Evolutionary conservation across 2,888 invertebrate genomes (phyloP).

Genomic region (Parnassius smintheus): DNA sequence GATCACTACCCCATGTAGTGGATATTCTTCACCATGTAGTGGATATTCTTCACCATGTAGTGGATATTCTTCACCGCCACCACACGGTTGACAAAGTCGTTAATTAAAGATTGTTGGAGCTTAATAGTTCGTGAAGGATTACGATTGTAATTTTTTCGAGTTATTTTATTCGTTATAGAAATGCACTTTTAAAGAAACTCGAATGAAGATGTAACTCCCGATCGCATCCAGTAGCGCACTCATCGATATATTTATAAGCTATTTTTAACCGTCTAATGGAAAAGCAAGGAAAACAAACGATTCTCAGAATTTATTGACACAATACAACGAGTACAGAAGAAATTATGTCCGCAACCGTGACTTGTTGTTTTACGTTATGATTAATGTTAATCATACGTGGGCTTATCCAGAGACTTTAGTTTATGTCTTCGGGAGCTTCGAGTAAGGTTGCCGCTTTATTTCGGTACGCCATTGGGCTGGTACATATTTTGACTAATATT

Average conservation of each 20-base stretch:
- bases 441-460: conserved; percentile 19
- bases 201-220: conserved; percentile 22
- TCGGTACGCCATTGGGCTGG: not conserved
- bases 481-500: not conserved
- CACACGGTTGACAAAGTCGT: no score
- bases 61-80: no score
- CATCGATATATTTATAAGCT: conserved; percentile 32
- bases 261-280: conserved; percentile 31
- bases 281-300: conserved; percentile 56
- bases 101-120: no score
- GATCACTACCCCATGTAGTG: no score
- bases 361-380: conserved; percentile 36
- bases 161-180: not conserved
- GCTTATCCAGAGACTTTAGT: conserved; percentile 11
- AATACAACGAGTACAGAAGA: conserved; percentile 30
- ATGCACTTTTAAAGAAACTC: not conserved
- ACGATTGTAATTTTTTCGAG: no score
- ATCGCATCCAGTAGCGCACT: conserved; percentile 29
- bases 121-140: no score
- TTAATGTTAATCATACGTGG: conserved; percentile 32
- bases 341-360: conserved; percentile 35
- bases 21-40: no score
- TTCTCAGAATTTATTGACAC: conserved; percentile 48
- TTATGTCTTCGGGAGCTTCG: conserved; percentile 26
- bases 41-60: no score